Conservation (phyloP, 1,140 invertebrate species). For the Diachasmimorpha longicaudata region DNA sequence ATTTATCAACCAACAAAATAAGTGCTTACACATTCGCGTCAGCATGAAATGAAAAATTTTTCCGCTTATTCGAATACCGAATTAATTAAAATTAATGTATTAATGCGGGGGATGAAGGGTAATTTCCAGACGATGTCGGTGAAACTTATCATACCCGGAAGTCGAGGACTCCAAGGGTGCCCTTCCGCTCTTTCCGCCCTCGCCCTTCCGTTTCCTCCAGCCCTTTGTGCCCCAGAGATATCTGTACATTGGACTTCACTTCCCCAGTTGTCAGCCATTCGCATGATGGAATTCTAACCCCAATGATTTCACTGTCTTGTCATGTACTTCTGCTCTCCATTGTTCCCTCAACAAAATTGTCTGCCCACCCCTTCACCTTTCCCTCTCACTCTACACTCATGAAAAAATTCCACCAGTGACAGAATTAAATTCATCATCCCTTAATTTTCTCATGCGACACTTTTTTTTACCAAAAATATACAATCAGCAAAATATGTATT, state of each 20-base stretch:
- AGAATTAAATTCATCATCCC: background rate
- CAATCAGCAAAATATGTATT: background rate
- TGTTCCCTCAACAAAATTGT: background rate
- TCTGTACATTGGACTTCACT: background rate
- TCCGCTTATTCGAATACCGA: no score
- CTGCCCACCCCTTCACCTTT: no score
- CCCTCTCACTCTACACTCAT: no score
- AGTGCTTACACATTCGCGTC: no score
- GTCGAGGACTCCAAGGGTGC: slow-evolving; percentile 12
- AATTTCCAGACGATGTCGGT: background rate
- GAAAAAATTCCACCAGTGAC: background rate
- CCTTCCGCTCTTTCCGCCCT: slow-evolving; percentile 3
- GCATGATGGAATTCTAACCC: background rate
- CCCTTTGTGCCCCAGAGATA: slow-evolving; percentile 16
- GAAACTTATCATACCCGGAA: slow-evolving; percentile 23
- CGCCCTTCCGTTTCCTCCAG: slow-evolving; percentile 15
- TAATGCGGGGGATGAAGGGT: no score
- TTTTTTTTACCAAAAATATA: background rate
- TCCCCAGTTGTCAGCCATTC: background rate
- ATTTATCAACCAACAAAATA: no score
- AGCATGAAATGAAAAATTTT: no score
- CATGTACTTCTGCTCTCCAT: background rate
- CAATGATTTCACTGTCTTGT: background rate
- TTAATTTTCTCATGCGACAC: background rate
- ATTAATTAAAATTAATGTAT: no score